phyloP scores from a whole-genome alignment of 2,888 invertebrate species.

The Eurois occulta region DNA sequence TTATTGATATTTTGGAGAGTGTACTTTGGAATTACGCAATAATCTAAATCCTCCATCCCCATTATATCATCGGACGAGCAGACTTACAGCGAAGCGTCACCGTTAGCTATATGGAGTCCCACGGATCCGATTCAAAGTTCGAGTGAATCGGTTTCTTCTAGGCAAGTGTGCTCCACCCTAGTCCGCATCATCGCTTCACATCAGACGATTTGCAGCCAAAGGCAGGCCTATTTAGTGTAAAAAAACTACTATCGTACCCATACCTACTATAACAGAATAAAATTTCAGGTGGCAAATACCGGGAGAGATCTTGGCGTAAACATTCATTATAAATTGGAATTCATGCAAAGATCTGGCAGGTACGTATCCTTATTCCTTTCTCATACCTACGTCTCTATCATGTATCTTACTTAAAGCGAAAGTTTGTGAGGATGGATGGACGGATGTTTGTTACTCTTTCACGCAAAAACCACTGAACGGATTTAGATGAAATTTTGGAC shows the following conservation, averaged over 20 bases:
- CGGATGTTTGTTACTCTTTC: too few relatives aligned
- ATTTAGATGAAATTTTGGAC: too few relatives aligned
- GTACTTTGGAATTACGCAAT: too few relatives aligned
- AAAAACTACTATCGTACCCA: neutral
- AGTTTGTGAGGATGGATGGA: too few relatives aligned
- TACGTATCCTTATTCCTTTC: slow-evolving; percentile 47
- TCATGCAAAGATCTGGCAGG: slow-evolving; percentile 79
- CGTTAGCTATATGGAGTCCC: neutral
- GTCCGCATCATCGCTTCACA: neutral
- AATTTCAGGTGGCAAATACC: slow-evolving; percentile 79
- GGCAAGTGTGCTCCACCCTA: neutral
- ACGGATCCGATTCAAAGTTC: neutral
- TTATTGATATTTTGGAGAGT: too few relatives aligned
- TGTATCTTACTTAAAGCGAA: too few relatives aligned
- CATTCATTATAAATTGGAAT: slow-evolving; percentile 79
- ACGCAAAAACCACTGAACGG: too few relatives aligned
- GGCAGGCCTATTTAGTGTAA: neutral
- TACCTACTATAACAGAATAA: slow-evolving; percentile 8
- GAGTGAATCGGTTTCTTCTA: neutral
- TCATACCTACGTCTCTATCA: neutral
- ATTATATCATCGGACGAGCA: too few relatives aligned
- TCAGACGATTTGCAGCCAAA: neutral
- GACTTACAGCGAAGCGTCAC: too few relatives aligned
- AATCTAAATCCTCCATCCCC: too few relatives aligned
- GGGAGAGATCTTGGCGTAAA: slow-evolving; percentile 76